These are phyloP conservation scores for Cynaeus angustus DNA, from an alignment of 2,888 invertebrate genomes.

Conservation along the genomic window DNA sequence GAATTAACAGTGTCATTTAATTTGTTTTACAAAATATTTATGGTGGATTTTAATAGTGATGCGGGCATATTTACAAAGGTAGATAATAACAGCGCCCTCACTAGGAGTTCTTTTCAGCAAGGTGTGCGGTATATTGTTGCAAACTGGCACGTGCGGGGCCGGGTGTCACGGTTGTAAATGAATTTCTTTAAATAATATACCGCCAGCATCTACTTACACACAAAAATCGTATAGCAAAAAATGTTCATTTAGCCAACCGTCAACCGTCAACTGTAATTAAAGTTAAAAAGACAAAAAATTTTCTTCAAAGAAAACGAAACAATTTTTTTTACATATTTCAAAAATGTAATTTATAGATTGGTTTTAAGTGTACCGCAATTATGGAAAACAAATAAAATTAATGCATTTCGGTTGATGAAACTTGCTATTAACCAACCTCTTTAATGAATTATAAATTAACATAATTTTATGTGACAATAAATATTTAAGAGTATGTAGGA, in stretches of 20 bases:
- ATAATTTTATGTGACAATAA: conserved; percentile 44
- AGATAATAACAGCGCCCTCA: conserved; percentile 11
- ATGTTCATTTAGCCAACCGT: no score
- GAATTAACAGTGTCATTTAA: not conserved
- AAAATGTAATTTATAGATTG: not conserved
- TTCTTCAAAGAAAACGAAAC: no score
- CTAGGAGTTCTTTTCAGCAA: not conserved
- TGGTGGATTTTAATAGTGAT: conserved; percentile 4
- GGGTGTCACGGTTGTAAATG: conserved; percentile 20
- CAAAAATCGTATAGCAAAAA: not conserved
- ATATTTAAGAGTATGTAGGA: conserved; percentile 36
- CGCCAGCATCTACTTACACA: not conserved
- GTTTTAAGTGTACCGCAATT: not conserved
- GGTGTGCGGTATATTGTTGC: conserved; percentile 23
- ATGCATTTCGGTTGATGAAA: conserved; percentile 13
- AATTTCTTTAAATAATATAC: not conserved
- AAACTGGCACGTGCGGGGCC: conserved; percentile 46
- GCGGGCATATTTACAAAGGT: conserved; percentile 25
- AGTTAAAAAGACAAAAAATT: no score
- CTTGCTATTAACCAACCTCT: conserved; percentile 16
- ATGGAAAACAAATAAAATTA: conserved; percentile 21
- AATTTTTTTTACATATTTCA: no score
- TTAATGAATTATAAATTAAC: conserved; percentile 45
- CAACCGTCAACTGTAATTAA: no score
- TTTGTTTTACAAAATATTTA: not conserved